phyloP scores from a whole-genome alignment of 2,797 vertebrate species.

The Rhynchotus rufescens region DNA sequence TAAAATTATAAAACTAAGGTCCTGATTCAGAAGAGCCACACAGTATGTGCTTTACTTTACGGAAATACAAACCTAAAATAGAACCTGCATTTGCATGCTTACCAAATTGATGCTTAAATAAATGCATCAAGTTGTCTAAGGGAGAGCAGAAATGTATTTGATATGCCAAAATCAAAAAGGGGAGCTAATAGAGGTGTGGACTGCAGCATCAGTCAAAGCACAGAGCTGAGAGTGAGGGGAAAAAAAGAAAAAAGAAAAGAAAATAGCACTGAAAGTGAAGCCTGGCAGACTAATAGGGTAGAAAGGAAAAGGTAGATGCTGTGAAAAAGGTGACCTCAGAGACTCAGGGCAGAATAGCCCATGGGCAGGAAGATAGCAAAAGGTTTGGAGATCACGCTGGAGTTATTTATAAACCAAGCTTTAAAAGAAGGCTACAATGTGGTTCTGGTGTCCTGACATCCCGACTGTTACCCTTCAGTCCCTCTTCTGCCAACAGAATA shows the following conservation, averaged over 20 bases:
- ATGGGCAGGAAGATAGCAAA: background rate
- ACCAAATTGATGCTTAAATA: background rate
- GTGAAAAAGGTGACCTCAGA: background rate
- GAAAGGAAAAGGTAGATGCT: background rate
- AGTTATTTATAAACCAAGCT: background rate
- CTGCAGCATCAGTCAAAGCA: background rate
- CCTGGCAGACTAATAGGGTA: background rate
- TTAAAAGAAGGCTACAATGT: background rate
- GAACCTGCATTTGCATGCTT: background rate
- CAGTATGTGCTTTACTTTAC: background rate
- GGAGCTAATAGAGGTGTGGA: background rate
- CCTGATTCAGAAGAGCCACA: background rate
- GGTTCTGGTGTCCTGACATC: background rate
- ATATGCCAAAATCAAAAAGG: background rate
- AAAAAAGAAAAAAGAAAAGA: background rate
- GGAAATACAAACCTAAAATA: background rate
- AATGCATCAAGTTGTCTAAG: background rate
- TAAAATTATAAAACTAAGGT: background rate
- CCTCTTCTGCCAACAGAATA: background rate
- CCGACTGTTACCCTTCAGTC: background rate
- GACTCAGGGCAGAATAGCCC: background rate
- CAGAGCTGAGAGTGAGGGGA: background rate
- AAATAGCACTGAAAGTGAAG: background rate
- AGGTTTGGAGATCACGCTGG: background rate
- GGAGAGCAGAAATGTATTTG: background rate